Conservation (phyloP, 2,113 vertebrate genomes). For the Macrotus californicus region DNA sequence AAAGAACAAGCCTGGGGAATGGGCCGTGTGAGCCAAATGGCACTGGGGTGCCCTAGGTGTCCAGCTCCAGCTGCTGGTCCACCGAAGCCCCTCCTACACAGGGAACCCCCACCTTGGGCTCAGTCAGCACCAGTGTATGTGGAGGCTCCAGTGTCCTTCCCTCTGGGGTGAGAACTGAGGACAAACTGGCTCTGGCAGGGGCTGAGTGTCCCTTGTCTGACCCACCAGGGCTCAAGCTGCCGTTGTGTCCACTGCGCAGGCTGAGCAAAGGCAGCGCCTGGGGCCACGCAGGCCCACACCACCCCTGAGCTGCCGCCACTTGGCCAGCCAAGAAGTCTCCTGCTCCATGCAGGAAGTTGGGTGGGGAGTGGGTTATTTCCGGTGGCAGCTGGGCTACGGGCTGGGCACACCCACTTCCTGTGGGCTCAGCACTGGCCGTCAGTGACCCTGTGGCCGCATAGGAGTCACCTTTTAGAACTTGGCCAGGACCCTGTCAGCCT, state of each 20-base stretch:
- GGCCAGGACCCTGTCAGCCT: neutral
- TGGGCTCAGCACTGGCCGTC: neutral
- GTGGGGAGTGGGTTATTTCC: neutral
- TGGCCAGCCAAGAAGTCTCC: neutral
- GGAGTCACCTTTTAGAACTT: neutral
- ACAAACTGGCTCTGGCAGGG: neutral
- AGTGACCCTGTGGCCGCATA: neutral
- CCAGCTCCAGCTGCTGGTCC: neutral
- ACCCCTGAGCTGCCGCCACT: accelerated
- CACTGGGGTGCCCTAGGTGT: neutral
- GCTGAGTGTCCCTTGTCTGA: neutral
- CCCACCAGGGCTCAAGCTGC: neutral
- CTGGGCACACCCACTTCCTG: slow-evolving; percentile 22
- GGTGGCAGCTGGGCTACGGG: neutral
- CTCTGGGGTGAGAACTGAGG: neutral
- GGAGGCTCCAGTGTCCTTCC: too few species aligned
- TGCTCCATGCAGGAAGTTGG: neutral
- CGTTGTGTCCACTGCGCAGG: neutral
- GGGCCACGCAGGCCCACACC: neutral
- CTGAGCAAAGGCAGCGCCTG: neutral
- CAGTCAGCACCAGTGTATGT: neutral
- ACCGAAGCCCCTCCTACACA: neutral
- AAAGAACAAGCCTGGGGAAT: neutral
- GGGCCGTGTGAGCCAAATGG: neutral
- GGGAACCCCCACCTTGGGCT: neutral